Conservation (phyloP, 1,140 invertebrate species). For the Philotrypesis tridentata region DNA sequence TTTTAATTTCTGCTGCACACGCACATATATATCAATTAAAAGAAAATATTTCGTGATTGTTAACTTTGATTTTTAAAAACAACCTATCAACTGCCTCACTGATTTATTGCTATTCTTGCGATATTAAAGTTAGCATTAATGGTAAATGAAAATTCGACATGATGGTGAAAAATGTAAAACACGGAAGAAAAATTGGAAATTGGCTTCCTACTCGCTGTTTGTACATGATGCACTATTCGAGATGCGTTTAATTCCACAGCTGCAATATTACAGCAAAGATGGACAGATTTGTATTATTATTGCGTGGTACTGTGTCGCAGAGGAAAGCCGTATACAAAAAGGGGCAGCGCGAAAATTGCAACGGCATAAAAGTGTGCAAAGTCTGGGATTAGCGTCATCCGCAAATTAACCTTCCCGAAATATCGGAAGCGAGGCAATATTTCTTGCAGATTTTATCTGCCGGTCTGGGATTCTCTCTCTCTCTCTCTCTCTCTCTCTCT, state of each 20-base stretch:
- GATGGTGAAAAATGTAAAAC: background rate
- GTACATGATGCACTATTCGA: background rate
- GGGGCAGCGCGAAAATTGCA: constrained; percentile 41
- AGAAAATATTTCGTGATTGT: constrained; percentile 40
- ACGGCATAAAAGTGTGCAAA: constrained; percentile 47
- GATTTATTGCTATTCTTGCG: background rate
- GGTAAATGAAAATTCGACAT: background rate
- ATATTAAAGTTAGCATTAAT: background rate
- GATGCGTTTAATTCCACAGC: constrained; percentile 10
- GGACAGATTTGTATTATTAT: constrained; percentile 28
- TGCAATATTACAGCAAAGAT: constrained; percentile 16
- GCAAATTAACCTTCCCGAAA: constrained; percentile 52
- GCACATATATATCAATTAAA: constrained; percentile 33
- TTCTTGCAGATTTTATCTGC: constrained; percentile 52
- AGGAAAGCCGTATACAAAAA: constrained; percentile 39
- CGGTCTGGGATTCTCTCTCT: background rate
- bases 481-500: background rate
- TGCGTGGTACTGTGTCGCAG: constrained; percentile 11
- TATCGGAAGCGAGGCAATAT: constrained; percentile 50
- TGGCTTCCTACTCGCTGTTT: background rate
- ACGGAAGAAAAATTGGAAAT: background rate
- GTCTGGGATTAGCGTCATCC: constrained; percentile 52
- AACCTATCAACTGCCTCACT: too few species aligned
- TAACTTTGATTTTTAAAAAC: constrained; percentile 11
- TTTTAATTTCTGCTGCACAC: constrained; percentile 35